Conservation (phyloP, 2,113 vertebrate genomes). For the Neomonachus schauinslandi region DNA sequence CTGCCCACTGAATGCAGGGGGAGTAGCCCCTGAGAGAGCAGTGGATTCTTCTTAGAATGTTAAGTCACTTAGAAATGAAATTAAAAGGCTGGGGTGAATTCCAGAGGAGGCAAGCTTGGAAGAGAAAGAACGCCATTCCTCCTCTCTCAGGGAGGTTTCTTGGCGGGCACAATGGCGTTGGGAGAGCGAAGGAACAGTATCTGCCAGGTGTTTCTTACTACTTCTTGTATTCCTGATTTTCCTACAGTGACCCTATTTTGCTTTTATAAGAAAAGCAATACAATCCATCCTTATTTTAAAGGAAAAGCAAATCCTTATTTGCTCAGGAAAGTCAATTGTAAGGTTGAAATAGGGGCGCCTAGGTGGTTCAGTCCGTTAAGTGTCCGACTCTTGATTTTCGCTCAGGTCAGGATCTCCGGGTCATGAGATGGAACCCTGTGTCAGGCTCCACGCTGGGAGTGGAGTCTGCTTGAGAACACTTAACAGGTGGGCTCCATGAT, state of each 20-base stretch:
- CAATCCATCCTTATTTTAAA: neutral
- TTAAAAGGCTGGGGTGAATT: neutral
- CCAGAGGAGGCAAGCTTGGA: neutral
- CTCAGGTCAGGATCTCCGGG: neutral
- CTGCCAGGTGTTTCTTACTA: neutral
- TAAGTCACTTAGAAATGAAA: neutral
- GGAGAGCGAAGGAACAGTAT: neutral
- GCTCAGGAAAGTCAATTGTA: neutral
- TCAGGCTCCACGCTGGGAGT: neutral
- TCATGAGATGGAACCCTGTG: neutral
- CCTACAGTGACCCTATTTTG: neutral
- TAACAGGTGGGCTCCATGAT: neutral
- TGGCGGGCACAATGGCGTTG: fast-evolving
- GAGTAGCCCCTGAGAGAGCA: neutral
- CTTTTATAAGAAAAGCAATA: neutral
- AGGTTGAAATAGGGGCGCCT: neutral
- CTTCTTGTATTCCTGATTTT: neutral
- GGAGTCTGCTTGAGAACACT: neutral
- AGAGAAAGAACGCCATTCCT: neutral
- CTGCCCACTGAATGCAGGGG: neutral
- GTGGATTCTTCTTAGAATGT: neutral
- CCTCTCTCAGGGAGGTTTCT: neutral
- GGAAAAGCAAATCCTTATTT: neutral
- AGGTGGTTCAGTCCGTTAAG: neutral
- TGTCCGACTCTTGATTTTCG: neutral